Conservation (phyloP, 2,888 invertebrate genomes). For the Noctua janthe region DNA sequence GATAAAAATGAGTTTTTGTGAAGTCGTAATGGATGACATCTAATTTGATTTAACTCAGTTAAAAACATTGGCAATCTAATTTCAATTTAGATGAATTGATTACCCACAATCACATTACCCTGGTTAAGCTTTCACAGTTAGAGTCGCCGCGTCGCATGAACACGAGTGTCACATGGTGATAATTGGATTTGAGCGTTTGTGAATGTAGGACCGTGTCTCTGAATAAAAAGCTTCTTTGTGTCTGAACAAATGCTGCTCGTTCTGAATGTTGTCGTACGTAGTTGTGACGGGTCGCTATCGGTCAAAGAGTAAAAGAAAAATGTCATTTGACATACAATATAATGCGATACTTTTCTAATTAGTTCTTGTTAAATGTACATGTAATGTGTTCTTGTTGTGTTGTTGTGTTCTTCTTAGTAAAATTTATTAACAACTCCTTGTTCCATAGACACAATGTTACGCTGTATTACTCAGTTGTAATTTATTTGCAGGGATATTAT, state of each 20-base stretch:
- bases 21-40: background rate
- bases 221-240: background rate
- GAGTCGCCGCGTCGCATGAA: background rate
- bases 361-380: too few relatives aligned
- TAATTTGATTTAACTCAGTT: background rate
- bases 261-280: background rate
- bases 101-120: conserved; percentile 9
- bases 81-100: conserved; percentile 30
- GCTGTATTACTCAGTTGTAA: too few relatives aligned
- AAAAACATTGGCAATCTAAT: conserved; percentile 1
- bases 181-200: conserved; percentile 29
- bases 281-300: background rate
- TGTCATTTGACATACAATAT: background rate
- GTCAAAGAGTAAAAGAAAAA: background rate
- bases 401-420: too few relatives aligned
- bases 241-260: background rate
- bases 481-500: too few relatives aligned
- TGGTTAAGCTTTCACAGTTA: conserved; percentile 4
- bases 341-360: too few relatives aligned
- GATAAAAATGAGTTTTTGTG: too few relatives aligned
- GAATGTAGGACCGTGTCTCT: background rate
- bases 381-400: too few relatives aligned
- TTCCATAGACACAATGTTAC: too few relatives aligned
- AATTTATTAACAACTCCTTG: too few relatives aligned
- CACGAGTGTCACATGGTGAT: conserved; percentile 13